Conservation (phyloP, 2,113 vertebrate genomes). For the Sclerurus mexicanus region DNA sequence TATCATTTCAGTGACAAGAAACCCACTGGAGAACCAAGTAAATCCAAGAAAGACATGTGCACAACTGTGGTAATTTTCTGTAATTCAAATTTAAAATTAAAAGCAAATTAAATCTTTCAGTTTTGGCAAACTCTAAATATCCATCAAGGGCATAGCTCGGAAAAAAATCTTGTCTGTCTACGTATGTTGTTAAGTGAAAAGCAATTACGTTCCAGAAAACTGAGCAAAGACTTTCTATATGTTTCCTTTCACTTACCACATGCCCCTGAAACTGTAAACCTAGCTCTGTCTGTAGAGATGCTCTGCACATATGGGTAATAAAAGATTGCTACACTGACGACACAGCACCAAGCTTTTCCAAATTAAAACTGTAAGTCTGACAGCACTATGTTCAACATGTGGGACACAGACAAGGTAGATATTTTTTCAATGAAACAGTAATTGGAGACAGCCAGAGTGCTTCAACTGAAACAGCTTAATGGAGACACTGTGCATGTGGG, state of each 20-base stretch:
- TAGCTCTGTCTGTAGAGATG: not conserved
- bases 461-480: not conserved
- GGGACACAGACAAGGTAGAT: not conserved
- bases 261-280: not conserved
- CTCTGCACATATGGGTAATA: not conserved
- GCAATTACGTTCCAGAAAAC: not conserved
- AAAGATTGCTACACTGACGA: not conserved
- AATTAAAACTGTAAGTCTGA: not conserved
- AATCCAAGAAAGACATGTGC: not conserved
- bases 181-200: not conserved
- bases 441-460: not conserved
- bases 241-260: conserved; percentile 27
- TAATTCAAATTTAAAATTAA: not conserved
- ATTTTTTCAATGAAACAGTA: not conserved
- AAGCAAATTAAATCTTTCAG: not conserved
- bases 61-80: not conserved
- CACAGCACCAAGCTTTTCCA: not conserved
- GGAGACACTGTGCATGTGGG: not conserved
- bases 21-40: not conserved
- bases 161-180: not conserved
- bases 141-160: not conserved
- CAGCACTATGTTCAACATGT: not conserved
- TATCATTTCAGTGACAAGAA: not conserved
- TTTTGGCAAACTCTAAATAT: not conserved
- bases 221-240: not conserved